These are phyloP conservation scores for Acrossocheilus fasciatus DNA, from an alignment of 2,797 vertebrate species.

Conservation along the genomic window DNA sequence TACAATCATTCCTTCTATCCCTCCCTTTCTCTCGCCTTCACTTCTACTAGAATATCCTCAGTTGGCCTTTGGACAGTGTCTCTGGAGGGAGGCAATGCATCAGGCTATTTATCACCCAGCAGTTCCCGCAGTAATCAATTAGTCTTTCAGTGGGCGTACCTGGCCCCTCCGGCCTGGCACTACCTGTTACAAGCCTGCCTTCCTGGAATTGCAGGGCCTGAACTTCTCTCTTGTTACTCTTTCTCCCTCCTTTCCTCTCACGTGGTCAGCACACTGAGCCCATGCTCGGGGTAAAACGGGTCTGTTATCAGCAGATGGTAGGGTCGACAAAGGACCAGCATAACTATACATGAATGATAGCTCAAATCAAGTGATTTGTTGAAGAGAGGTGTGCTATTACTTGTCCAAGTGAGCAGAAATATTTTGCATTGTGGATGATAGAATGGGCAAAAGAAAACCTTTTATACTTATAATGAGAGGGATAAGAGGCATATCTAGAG, in stretches of 20 bases:
- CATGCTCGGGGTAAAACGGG: constrained; percentile 42
- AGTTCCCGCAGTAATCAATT: constrained; percentile 71
- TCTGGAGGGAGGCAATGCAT: constrained; percentile 63
- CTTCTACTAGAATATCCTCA: constrained; percentile 64
- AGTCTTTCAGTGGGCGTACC: constrained; percentile 67
- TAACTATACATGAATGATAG: constrained; percentile 14
- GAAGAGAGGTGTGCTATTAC: neutral
- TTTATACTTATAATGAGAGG: neutral
- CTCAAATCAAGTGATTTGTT: constrained; percentile 12
- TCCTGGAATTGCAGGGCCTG: constrained; percentile 44
- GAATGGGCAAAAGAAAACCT: neutral
- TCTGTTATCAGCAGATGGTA: constrained; percentile 46
- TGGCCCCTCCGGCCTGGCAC: constrained; percentile 63
- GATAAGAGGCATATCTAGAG: neutral
- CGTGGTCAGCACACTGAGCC: constrained; percentile 42
- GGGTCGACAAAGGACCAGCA: constrained; percentile 8
- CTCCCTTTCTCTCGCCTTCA: constrained; percentile 45
- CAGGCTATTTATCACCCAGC: constrained; percentile 68
- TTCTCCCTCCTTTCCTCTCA: constrained; percentile 8
- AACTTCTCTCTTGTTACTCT: constrained; percentile 36
- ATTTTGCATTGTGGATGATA: neutral
- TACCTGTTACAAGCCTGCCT: constrained; percentile 67
- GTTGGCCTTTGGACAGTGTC: constrained; percentile 58
- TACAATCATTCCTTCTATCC: constrained; percentile 6
- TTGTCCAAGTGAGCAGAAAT: neutral